These are phyloP conservation scores for Nothocercus julius DNA, from an alignment of 2,113 vertebrate species.

Conservation along the genomic window DNA sequence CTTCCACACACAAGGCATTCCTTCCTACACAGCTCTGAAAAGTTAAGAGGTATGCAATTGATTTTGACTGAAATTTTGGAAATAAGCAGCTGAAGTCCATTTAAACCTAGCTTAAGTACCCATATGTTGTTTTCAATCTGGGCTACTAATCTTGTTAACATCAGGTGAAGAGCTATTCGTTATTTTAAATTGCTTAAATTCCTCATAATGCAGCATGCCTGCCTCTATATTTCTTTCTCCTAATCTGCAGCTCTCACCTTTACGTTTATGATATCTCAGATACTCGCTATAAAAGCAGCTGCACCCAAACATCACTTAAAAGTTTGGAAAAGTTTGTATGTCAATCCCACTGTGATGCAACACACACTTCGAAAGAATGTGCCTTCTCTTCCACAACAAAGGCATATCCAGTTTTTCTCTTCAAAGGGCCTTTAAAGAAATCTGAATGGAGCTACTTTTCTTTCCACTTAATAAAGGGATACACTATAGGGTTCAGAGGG, in stretches of 20 bases:
- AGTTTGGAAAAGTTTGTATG: background rate
- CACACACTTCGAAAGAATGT: background rate
- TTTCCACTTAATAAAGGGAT: background rate
- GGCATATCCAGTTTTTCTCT: background rate
- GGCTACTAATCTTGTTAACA: slow-evolving; percentile 28
- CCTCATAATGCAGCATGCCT: background rate
- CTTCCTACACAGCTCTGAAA: background rate
- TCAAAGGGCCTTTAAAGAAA: background rate
- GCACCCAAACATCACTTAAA: background rate
- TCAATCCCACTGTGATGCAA: background rate
- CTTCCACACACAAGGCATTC: background rate
- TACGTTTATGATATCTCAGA: background rate
- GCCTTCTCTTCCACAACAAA: background rate
- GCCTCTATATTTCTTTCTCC: slow-evolving; percentile 22
- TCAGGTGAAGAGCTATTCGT: slow-evolving; percentile 27
- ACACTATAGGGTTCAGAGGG: background rate
- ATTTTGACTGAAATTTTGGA: background rate
- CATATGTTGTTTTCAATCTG: background rate
- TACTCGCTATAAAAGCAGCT: background rate
- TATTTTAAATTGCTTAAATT: slow-evolving; percentile 32
- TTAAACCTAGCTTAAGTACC: background rate
- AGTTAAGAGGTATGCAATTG: background rate
- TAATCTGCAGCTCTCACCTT: slow-evolving; percentile 23
- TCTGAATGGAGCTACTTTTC: background rate
- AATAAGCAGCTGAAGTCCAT: background rate